Percentiles rank a stretch among this genome's conserved stretches.
These are phyloP conservation scores for Callosobruchus maculatus DNA, from an alignment of 2,888 invertebrate genomes.

Conservation along the genomic window DNA sequence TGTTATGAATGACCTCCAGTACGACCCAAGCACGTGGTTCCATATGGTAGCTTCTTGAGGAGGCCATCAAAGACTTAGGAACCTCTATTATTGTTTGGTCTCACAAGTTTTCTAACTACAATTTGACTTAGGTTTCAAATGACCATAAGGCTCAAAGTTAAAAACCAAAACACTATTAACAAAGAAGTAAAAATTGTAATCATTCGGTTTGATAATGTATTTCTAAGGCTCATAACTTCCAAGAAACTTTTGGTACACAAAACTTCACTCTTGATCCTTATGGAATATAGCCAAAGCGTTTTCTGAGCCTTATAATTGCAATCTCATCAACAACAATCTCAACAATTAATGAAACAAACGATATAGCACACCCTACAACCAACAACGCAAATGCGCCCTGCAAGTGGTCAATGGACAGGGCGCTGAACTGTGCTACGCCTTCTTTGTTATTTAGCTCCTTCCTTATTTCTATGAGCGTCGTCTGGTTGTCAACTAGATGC, in stretches of 20 bases:
- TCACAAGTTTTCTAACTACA: too few relatives aligned
- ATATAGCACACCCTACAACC: conserved; percentile 24
- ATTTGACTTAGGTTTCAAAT: too few relatives aligned
- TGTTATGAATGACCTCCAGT: conserved; percentile 55
- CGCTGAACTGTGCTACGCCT: conserved; percentile 4
- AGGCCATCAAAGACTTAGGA: conserved; percentile 18
- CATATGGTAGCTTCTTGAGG: too few relatives aligned
- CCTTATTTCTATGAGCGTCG: conserved; percentile 37
- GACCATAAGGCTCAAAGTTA: too few relatives aligned
- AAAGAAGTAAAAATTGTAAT: too few relatives aligned
- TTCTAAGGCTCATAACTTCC: neutral
- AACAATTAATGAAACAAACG: conserved; percentile 12
- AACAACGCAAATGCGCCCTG: conserved; percentile 34
- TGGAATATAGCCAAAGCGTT: neutral
- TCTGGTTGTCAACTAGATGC: conserved; percentile 44
- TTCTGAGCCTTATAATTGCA: neutral
- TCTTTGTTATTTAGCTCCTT: conserved; percentile 7
- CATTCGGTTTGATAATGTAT: too few relatives aligned
- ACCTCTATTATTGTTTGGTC: too few relatives aligned
- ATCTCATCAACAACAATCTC: conserved; percentile 11
- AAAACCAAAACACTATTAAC: too few relatives aligned
- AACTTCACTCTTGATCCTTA: neutral
- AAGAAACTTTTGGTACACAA: too few relatives aligned
- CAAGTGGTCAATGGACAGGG: conserved; percentile 26
- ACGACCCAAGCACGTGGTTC: conserved; percentile 59